Conservation (phyloP, 2,888 invertebrate genomes). For the Diplolepis rosae region DNA sequence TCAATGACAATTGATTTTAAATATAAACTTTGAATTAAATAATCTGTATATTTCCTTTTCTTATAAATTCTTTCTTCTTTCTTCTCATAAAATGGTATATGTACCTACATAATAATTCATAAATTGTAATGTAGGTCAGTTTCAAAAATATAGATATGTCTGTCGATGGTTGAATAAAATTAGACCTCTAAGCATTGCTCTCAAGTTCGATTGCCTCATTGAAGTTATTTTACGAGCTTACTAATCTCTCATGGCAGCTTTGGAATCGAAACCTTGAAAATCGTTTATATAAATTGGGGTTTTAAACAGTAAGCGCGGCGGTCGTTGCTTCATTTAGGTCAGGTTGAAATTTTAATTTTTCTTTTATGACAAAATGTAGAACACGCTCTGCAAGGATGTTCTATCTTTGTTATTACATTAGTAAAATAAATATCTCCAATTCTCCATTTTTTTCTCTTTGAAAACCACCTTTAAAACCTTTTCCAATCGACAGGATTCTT, state of each 20-base stretch:
- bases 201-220: slow-evolving; percentile 17
- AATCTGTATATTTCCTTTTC: no score
- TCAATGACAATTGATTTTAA: no score
- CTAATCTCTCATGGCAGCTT: slow-evolving; percentile 11
- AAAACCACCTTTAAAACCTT: background rate
- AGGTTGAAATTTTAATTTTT: slow-evolving; percentile 14
- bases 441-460: background rate
- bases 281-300: slow-evolving; percentile 17
- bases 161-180: background rate
- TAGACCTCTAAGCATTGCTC: background rate
- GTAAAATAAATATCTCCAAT: slow-evolving; percentile 17
- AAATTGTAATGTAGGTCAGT: slow-evolving; percentile 5
- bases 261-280: slow-evolving; percentile 20
- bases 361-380: slow-evolving; percentile 1
- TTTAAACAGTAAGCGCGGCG: slow-evolving; percentile 7
- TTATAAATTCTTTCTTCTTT: background rate
- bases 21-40: no score
- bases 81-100: background rate
- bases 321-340: slow-evolving; percentile 22
- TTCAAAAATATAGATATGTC: background rate
- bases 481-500: background rate
- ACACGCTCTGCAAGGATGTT: slow-evolving; percentile 8
- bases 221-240: slow-evolving; percentile 20
- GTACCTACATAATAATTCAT: background rate
- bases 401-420: slow-evolving; percentile 17